These are phyloP conservation scores for Nesidiocoris tenuis DNA, from an alignment of 2,888 invertebrate species.

Conservation along the genomic window DNA sequence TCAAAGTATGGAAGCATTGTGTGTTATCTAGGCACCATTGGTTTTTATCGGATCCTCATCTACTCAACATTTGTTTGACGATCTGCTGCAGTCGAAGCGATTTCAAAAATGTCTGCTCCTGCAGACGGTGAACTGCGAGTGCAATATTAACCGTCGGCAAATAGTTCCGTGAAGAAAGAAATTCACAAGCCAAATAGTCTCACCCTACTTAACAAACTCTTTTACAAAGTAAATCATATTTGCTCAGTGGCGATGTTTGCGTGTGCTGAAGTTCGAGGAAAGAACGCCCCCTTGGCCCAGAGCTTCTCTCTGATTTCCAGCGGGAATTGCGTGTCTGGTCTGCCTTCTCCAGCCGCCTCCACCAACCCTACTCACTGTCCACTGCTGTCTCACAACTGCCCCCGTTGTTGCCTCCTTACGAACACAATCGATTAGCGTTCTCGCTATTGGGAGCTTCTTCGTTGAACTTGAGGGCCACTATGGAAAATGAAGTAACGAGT, in stretches of 20 bases:
- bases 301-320: constrained; percentile 36
- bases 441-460: constrained; percentile 38
- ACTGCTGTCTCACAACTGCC: neutral
- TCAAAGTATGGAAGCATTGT: too few species aligned
- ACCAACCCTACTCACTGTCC: neutral
- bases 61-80: too few species aligned
- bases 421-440: constrained; percentile 36
- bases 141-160: neutral
- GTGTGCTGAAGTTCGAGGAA: constrained; percentile 23
- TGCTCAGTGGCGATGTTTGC: constrained; percentile 28
- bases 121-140: too few species aligned
- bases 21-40: too few species aligned
- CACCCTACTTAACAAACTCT: constrained; percentile 4
- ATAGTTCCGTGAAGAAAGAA: neutral
- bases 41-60: too few species aligned
- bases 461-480: constrained; percentile 23
- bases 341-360: neutral
- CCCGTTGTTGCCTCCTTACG: constrained; percentile 1
- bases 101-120: neutral
- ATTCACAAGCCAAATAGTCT: neutral
- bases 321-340: constrained; percentile 35
- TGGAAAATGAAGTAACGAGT: constrained; percentile 30
- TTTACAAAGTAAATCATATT: constrained; percentile 35
- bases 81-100: neutral
- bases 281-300: constrained; percentile 3